Evolutionary conservation across 2,113 vertebrate species (phyloP).

Genomic region (Columba janthina): DNA sequence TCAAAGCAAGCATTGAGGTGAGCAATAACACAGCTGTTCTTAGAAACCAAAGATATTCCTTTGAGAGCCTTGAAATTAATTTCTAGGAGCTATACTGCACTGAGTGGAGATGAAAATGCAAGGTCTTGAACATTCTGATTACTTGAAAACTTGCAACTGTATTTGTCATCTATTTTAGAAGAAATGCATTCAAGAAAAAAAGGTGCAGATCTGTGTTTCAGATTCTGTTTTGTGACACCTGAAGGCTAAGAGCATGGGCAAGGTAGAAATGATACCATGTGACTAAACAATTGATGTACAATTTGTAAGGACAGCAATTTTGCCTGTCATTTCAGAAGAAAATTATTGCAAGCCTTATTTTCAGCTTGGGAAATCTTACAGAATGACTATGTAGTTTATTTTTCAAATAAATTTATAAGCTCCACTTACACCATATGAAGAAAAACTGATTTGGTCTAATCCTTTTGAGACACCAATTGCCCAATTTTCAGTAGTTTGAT

Average conservation of each 20-base stretch:
- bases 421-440: background rate
- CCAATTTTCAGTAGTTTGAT: background rate
- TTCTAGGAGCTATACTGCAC: background rate
- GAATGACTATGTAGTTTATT: background rate
- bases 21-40: background rate
- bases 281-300: background rate
- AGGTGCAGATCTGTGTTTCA: background rate
- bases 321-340: background rate
- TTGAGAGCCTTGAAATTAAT: background rate
- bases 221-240: background rate
- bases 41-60: background rate
- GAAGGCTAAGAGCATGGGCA: background rate
- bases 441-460: background rate
- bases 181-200: background rate
- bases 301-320: slow-evolving; percentile 22
- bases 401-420: background rate
- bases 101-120: background rate
- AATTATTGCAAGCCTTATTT: background rate
- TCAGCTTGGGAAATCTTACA: background rate
- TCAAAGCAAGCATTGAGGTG: background rate
- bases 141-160: background rate
- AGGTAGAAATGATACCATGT: rapidly evolving
- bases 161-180: background rate
- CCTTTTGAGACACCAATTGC: background rate
- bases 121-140: background rate